These are phyloP conservation scores for Oceanites oceanicus DNA, from an alignment of 2,113 vertebrate species.

Conservation along the genomic window DNA sequence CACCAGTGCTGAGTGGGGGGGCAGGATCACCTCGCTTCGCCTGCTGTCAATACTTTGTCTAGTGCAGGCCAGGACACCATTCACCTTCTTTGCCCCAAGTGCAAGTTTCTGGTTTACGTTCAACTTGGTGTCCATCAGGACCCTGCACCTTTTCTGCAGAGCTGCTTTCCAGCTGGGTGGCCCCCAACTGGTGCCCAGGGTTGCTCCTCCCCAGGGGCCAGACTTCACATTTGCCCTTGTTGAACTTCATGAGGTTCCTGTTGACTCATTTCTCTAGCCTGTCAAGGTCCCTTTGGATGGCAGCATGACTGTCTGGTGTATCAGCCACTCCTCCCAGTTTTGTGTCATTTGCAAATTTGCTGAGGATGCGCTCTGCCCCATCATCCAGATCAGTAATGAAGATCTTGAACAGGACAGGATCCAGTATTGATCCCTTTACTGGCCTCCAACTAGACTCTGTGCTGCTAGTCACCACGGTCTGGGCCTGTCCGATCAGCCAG, in stretches of 20 bases:
- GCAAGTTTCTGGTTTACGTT: neutral
- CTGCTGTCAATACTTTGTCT: neutral
- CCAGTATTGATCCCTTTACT: neutral
- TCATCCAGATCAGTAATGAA: neutral
- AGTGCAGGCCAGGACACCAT: neutral
- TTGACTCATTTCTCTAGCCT: neutral
- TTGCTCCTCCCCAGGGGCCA: neutral
- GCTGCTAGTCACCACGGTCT: neutral
- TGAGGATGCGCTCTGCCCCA: neutral
- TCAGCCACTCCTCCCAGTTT: neutral
- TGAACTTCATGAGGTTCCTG: neutral
- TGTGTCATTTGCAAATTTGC: neutral
- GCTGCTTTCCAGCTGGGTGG: neutral
- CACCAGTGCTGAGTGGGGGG: neutral
- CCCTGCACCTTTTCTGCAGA: neutral
- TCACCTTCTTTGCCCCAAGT: neutral
- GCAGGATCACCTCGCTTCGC: neutral
- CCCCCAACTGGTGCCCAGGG: neutral
- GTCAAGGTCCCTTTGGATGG: accelerated
- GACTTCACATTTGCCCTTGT: neutral
- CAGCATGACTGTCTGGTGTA: neutral
- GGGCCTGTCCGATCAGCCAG: accelerated
- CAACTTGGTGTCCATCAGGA: neutral
- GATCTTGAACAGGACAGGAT: neutral
- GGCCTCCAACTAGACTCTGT: neutral